Evolutionary conservation across 1,140 invertebrate species (phyloP).

Genomic region (Tribolium castaneum): DNA sequence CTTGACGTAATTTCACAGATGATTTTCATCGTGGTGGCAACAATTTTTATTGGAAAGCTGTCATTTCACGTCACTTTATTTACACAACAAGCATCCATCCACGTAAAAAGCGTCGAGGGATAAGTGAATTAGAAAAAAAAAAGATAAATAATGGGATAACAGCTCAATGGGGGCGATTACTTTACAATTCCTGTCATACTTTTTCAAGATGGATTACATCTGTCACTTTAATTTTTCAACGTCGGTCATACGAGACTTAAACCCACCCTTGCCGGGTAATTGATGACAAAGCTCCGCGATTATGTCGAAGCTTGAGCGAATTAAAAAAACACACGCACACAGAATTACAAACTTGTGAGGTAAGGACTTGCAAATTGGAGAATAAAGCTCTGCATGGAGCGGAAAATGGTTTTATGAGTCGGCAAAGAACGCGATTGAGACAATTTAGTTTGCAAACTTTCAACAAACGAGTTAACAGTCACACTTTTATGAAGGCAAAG

Average conservation of each 20-base stretch:
- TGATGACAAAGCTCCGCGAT: background rate
- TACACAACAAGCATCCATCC: constrained; percentile 25
- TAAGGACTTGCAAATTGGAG: background rate
- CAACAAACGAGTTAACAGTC: background rate
- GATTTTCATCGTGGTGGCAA: background rate
- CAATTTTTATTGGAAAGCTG: constrained; percentile 27
- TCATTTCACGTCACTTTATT: constrained; percentile 17
- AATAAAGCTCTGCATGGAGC: background rate
- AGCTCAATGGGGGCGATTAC: constrained; percentile 29
- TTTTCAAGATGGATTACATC: constrained; percentile 21
- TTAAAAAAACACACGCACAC: too few species aligned
- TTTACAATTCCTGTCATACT: constrained; percentile 28
- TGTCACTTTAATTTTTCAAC: constrained; percentile 29
- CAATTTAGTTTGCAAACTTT: background rate
- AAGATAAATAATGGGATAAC: constrained; percentile 6
- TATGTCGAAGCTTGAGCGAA: too few species aligned
- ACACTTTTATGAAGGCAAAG: background rate
- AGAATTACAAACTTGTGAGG: too few species aligned
- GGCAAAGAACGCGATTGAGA: background rate
- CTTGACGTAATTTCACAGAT: constrained; percentile 26
- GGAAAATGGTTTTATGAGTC: background rate
- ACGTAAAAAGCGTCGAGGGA: background rate
- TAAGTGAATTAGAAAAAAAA: constrained; percentile 31
- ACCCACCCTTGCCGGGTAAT: background rate
- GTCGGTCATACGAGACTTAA: background rate